Evolutionary conservation across 2,113 vertebrate genomes (phyloP), one percentile per base, ranked within the genome.

Genomic region (Anhinga rufa): DNA sequence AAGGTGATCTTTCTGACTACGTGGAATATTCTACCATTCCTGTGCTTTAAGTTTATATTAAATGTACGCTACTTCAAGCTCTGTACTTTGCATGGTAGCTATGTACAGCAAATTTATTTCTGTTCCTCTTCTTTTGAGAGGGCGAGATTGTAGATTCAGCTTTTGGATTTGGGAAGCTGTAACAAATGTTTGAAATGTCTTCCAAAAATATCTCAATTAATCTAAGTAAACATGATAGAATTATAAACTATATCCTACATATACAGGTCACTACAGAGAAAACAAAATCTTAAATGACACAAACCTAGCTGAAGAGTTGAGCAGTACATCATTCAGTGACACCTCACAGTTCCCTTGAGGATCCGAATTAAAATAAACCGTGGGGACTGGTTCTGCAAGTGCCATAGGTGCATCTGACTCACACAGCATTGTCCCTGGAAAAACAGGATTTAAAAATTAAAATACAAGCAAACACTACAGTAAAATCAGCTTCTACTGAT

Each of bases 341-440:
- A 96, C 93, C 15, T 91, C 88, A 0, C 86, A 42, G 44, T 55
- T 91, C 17, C 58, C 92, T 58, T 3, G 95, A 89, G 82, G 97
- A 94, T 91, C 96, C 48, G 46, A 91, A 82, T 66, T 92, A 25
- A 38, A 92, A 79, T 7, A 21, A 77, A 9, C 92, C 51, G 28
- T 34, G 10, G 77, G 92, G 55, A 97, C 92, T 4, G 98, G 98
- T 88, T 98, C 97, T 10, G 90, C 95, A 10, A 93, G 94, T 4
- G 95, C 94, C 76, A 97, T 94, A 4, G 96, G 94, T 42, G 97
- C 95, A 15, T 96, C 86, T 54, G 98, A 75, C 66, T 98, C 98
- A 80, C 98, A 98, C 97, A 90, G 91, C 90, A 77, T 81, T 1
- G 97, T 98, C 96, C 98, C 99, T 99, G 97, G 3, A 2, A 88